Evolutionary conservation across 2,113 vertebrate genomes (phyloP).

Genomic region (Fregetta grallaria): DNA sequence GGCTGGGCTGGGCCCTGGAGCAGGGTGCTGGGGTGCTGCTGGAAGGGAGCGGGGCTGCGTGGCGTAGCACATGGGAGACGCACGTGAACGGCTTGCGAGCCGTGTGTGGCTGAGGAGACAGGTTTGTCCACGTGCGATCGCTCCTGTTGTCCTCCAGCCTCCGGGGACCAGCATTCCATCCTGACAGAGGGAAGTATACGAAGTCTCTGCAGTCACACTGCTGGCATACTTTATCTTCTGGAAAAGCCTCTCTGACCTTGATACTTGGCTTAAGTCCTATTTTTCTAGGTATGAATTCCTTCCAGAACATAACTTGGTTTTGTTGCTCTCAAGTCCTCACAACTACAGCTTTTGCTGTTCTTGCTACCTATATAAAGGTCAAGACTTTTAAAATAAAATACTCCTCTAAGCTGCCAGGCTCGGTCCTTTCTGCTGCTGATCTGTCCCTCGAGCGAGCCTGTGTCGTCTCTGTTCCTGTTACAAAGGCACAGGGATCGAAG

Average conservation of each 20-base stretch:
- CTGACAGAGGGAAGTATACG: accelerated
- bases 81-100: accelerated
- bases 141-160: neutral
- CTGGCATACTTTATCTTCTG: neutral
- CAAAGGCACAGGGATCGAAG: neutral
- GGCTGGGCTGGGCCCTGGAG: neutral
- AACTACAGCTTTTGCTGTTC: neutral
- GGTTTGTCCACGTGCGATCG: accelerated
- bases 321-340: neutral
- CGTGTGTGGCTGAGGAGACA: accelerated
- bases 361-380: neutral
- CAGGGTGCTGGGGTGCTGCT: neutral
- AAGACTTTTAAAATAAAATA: neutral
- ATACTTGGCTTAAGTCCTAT: neutral
- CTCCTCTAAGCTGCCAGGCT: neutral
- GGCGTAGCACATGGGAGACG: accelerated
- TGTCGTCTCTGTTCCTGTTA: neutral
- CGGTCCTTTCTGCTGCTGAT: neutral
- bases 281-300: neutral
- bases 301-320: neutral
- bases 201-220: neutral
- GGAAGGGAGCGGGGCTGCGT: neutral
- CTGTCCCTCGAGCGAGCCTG: neutral
- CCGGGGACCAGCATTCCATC: neutral
- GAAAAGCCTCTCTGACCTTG: neutral